Evolutionary conservation across 2,113 vertebrate genomes (phyloP).

Genomic region (Narcine bancroftii): DNA sequence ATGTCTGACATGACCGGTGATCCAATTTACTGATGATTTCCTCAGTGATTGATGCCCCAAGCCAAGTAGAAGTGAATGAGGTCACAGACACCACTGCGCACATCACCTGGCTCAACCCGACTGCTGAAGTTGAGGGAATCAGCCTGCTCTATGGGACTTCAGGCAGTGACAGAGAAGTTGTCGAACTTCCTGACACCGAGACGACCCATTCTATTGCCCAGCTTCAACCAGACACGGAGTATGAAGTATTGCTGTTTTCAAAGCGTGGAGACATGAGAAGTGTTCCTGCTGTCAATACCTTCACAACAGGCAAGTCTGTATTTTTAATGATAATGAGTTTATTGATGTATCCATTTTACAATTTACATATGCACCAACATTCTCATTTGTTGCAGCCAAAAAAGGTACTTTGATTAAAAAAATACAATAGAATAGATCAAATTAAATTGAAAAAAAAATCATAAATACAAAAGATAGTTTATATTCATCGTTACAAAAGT

Average conservation of each 20-base stretch:
- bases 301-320: slow-evolving; percentile 71
- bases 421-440: too few relatives aligned
- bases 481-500: too few relatives aligned
- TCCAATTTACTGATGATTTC: neutral
- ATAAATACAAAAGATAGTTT: too few relatives aligned
- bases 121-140: slow-evolving; percentile 75
- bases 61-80: slow-evolving; percentile 80
- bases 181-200: slow-evolving; percentile 73
- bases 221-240: slow-evolving; percentile 77
- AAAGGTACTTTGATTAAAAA: too few relatives aligned
- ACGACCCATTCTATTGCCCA: slow-evolving; percentile 79
- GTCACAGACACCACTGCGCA: slow-evolving; percentile 83
- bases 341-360: too few relatives aligned
- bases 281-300: slow-evolving; percentile 65
- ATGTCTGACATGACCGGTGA: neutral
- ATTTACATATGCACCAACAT: too few relatives aligned
- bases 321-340: neutral
- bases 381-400: too few relatives aligned
- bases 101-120: slow-evolving; percentile 84
- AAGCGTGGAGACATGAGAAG: slow-evolving; percentile 67
- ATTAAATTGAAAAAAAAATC: too few relatives aligned
- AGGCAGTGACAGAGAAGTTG: slow-evolving; percentile 59
- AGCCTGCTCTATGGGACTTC: slow-evolving; percentile 73
- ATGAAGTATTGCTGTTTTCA: slow-evolving; percentile 75
- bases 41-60: slow-evolving; percentile 80